phyloP scores from a whole-genome alignment of 1,140 invertebrate species.

The Zeugodacus cucurbitae region DNA sequence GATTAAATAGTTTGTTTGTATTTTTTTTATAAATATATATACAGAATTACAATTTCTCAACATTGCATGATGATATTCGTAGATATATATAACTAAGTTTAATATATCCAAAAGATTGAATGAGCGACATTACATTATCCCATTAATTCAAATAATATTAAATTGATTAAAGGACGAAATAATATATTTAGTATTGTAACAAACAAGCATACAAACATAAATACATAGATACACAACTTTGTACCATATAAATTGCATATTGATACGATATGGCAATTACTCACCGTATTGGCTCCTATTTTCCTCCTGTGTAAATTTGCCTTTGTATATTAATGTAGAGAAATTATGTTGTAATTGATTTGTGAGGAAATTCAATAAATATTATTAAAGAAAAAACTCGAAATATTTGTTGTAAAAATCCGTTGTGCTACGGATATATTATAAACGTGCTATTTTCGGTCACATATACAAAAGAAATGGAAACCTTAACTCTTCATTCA shows the following conservation, averaged over 20 bases:
- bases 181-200: conserved; percentile 13
- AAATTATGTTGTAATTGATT: conserved; percentile 34
- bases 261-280: not conserved
- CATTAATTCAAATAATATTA: not conserved
- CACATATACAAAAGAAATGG: no score
- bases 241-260: conserved; percentile 7
- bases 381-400: not conserved
- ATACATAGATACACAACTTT: not conserved
- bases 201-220: not conserved
- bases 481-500: no score
- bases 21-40: not conserved
- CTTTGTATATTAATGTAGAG: conserved; percentile 11
- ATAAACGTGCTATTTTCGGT: no score
- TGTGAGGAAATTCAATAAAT: conserved; percentile 27
- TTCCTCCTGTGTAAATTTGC: conserved; percentile 20
- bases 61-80: not conserved
- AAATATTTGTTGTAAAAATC: no score
- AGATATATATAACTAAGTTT: not conserved
- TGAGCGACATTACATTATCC: not conserved
- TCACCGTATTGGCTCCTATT: not conserved
- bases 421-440: no score
- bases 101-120: not conserved
- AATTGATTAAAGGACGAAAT: not conserved
- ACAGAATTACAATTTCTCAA: not conserved
- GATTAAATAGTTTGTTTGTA: not conserved